Evolutionary conservation across 2,113 vertebrate genomes (phyloP).

Genomic region (Oplegnathus fasciatus): DNA sequence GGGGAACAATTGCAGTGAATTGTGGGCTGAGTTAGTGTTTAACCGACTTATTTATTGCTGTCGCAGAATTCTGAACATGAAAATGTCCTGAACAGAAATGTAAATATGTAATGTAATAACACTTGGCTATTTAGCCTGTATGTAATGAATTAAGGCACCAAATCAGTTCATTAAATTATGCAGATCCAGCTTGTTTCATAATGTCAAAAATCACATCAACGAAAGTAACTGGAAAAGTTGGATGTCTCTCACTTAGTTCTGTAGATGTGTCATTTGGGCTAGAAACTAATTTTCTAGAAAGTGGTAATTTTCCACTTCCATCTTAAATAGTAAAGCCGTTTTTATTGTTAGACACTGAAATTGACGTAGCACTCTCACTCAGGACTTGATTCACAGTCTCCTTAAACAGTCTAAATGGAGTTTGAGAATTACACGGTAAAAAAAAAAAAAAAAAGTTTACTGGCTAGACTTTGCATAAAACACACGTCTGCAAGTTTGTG

Average conservation of each 20-base stretch:
- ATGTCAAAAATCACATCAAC: conserved; percentile 22
- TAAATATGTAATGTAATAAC: background rate
- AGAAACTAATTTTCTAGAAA: conserved; percentile 13
- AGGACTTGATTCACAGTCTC: conserved; percentile 63
- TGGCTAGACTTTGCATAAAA: conserved; percentile 66
- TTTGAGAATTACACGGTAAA: conserved; percentile 44
- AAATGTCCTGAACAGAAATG: background rate
- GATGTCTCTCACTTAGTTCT: background rate
- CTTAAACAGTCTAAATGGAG: conserved; percentile 48
- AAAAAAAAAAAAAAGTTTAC: conserved; percentile 36
- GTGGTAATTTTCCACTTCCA: conserved; percentile 24
- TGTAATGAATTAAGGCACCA: conserved; percentile 3
- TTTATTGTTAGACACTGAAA: conserved; percentile 35
- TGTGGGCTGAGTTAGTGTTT: background rate
- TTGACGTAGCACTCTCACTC: conserved; percentile 46
- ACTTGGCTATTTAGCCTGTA: background rate
- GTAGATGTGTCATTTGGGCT: conserved; percentile 16
- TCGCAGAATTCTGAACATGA: background rate
- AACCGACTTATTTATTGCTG: background rate
- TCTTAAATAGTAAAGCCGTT: conserved; percentile 9
- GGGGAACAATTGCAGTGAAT: conserved; percentile 13
- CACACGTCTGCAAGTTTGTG: conserved; percentile 63
- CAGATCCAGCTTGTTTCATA: conserved; percentile 11
- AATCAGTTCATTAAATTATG: background rate
- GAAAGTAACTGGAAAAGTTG: background rate